Conservation (phyloP, 2,797 vertebrate genomes). For the Sebastes cheni region DNA sequence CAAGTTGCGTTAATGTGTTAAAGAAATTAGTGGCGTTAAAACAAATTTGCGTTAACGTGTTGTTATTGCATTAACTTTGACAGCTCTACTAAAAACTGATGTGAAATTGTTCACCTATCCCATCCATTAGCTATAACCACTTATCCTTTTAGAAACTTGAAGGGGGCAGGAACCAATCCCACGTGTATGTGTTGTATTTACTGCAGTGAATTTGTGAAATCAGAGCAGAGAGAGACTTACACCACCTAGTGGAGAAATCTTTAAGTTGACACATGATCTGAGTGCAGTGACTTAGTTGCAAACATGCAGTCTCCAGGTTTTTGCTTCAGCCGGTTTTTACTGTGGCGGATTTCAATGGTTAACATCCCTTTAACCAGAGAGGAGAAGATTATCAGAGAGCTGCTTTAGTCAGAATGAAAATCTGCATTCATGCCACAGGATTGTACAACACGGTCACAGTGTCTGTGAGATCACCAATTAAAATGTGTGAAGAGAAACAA, state of each 20-base stretch:
- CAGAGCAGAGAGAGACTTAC: conserved; percentile 2
- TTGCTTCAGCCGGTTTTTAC: not conserved
- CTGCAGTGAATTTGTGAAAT: not conserved
- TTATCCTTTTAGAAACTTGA: not conserved
- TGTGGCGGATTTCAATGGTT: not conserved
- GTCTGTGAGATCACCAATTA: not conserved
- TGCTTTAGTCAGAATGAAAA: not conserved
- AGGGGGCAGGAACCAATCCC: not conserved
- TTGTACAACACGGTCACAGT: not conserved
- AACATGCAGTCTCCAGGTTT: not conserved
- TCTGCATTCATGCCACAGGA: not conserved
- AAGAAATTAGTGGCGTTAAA: too few species aligned
- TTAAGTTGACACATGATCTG: not conserved
- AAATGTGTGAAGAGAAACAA: not conserved
- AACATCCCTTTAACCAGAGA: not conserved
- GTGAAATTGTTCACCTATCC: not conserved
- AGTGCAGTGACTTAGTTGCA: not conserved
- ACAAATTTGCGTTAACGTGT: too few species aligned
- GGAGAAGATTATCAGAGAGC: not conserved
- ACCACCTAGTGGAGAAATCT: conserved; percentile 46
- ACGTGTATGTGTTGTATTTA: not conserved
- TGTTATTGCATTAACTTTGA: too few species aligned
- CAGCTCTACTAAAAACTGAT: too few species aligned
- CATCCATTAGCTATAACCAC: not conserved
- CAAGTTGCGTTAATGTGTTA: too few species aligned